phyloP scores from a whole-genome alignment of 2,797 vertebrate species.

The Onychomys leucogaster region DNA sequence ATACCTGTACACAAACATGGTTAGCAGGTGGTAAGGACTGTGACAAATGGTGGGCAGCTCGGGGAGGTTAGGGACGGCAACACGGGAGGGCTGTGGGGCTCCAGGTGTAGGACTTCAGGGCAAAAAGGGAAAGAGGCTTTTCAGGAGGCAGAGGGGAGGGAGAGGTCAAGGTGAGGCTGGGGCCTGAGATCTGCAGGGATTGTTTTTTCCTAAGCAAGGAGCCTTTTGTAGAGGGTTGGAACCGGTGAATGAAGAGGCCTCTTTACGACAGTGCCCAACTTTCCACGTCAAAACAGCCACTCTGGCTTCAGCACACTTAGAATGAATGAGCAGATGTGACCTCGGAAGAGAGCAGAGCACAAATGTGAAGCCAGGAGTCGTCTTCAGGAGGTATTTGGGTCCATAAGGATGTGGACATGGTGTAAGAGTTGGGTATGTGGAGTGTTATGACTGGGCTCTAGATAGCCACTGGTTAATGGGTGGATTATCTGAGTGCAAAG shows the following conservation, averaged over 20 bases:
- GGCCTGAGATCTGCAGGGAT: neutral
- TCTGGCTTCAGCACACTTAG: neutral
- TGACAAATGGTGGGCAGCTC: neutral
- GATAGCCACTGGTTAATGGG: neutral
- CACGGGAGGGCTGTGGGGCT: neutral
- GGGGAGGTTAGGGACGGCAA: neutral
- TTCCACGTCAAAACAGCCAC: neutral
- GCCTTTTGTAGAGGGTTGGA: neutral
- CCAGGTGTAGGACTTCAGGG: neutral
- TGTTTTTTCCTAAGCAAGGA: neutral
- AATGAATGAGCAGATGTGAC: neutral
- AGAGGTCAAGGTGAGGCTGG: neutral
- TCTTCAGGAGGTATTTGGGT: neutral
- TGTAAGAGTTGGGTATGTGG: neutral
- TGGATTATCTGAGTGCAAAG: neutral
- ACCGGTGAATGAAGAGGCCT: neutral
- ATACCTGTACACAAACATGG: neutral
- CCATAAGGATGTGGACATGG: neutral
- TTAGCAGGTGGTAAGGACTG: neutral
- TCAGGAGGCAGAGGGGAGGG: neutral
- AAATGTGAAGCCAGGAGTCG: neutral
- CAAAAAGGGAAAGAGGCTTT: neutral
- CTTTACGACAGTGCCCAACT: neutral
- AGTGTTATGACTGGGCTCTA: neutral
- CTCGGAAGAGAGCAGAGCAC: neutral